Conservation (phyloP, 1,140 invertebrate genomes). For the Calycopis cecrops region DNA sequence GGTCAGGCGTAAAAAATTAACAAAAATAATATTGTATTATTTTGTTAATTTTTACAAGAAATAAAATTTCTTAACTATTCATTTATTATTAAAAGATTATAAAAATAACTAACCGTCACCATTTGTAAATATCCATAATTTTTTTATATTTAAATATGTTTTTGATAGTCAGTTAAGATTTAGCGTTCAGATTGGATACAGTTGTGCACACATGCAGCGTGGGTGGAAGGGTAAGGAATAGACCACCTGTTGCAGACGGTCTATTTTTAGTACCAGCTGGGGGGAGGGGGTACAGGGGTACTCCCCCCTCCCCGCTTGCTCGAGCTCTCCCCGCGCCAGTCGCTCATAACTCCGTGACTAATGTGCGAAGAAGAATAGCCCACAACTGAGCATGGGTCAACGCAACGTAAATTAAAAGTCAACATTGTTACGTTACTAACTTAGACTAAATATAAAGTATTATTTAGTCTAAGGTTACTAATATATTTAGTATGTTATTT, state of each 20-base stretch:
- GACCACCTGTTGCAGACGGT: slow-evolving; percentile 57
- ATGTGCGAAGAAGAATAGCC: slow-evolving; percentile 46
- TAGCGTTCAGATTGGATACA: slow-evolving; percentile 20
- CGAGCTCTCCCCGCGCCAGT: slow-evolving; percentile 30
- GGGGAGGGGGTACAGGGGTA: slow-evolving; percentile 8
- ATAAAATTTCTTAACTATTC: no score
- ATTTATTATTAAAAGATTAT: no score
- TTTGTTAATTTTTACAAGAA: no score
- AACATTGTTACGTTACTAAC: neutral
- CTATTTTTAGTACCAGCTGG: slow-evolving; percentile 46
- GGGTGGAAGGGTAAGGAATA: slow-evolving; percentile 43
- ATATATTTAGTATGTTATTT: no score
- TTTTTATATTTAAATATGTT: no score
- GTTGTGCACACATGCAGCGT: slow-evolving; percentile 28
- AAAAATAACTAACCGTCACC: no score
- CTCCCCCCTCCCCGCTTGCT: slow-evolving; percentile 26
- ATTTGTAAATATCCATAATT: no score
- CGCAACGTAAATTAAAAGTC: slow-evolving; percentile 4
- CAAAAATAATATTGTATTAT: no score
- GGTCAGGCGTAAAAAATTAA: no score
- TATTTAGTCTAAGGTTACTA: no score
- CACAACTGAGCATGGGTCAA: slow-evolving; percentile 22
- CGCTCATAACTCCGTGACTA: slow-evolving; percentile 63
- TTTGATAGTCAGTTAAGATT: no score
- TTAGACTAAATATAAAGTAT: no score